Evolutionary conservation across 2,113 vertebrate species (phyloP), one percentile per base, ranked within the genome.

Genomic region (Hemichromis elongatus): DNA sequence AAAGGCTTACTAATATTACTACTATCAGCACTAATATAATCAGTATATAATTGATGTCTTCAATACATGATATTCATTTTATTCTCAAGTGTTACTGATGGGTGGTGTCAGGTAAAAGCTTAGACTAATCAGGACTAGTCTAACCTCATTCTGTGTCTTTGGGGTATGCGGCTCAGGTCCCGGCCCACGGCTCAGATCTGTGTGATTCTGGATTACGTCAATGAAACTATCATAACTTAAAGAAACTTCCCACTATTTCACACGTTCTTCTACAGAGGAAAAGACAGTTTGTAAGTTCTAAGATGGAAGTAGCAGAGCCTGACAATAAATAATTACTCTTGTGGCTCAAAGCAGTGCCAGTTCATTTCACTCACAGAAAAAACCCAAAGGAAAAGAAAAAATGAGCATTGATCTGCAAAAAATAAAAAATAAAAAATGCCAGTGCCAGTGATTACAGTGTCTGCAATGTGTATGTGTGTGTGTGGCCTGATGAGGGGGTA

Each of bases 321-420:
- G 78, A 83, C 83, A 84, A 52, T 77, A 85, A 90, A 85, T 86
- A 86, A 92, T 87, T 82, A 92, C 79, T 2, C 18, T 47, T n/a
- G 42, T 40, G 77, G 24, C 59, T 86, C 19, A 21, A 30, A 83
- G 81, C 66, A 66, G 35, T 8, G 18, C 11, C 54, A 85, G 77
- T 88, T 89, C 61, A 89, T 91, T 90, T 90, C 84, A 80, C 82
- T 87, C 33, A 86, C 77, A 85, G 57, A 90, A 86, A 86, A 78
- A 68, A 89, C 89, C 63, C 84, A 84, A 83, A 86, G 86, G 18
- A 81, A 88, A 68, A 86, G 85, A 87, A 77, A 63, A 87, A 90
- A 91, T 63, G 42, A 79, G 61, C 1, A 6, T 73, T 47, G 42
- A 47, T 53, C 79, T 82, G 54, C 52, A 35, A 82, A 83, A n/a